Percentiles rank a stretch among this genome's conserved stretches.
phyloP scores from a whole-genome alignment of 2,797 vertebrate species.

The Odontamblyopus lacepedii region DNA sequence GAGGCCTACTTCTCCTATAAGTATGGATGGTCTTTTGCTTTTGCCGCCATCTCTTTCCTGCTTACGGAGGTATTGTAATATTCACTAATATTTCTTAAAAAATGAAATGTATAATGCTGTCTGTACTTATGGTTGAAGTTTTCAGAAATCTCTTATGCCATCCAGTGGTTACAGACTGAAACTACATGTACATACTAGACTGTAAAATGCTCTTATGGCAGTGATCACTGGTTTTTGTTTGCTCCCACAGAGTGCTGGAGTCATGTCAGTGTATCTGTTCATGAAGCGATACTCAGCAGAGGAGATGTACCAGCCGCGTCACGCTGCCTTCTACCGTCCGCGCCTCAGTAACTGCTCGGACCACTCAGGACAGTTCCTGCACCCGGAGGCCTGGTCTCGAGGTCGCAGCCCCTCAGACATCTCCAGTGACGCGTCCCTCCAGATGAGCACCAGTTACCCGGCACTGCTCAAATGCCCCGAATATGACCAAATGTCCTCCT shows the following conservation, averaged over 20 bases:
- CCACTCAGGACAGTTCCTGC: slow-evolving; percentile 89
- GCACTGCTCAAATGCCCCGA: slow-evolving; percentile 89
- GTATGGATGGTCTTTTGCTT: slow-evolving; percentile 91
- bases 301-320: slow-evolving; percentile 83
- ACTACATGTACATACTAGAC: slow-evolving; percentile 1
- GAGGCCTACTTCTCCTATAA: slow-evolving; percentile 88
- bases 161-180: slow-evolving; percentile 14
- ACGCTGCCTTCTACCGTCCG: slow-evolving; percentile 83
- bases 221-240: background rate
- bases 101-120: background rate
- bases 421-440: slow-evolving; percentile 87
- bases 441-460: slow-evolving; percentile 87
- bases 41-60: slow-evolving; percentile 89
- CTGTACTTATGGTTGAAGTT: background rate
- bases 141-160: slow-evolving; percentile 5
- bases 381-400: slow-evolving; percentile 85
- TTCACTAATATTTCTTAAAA: background rate
- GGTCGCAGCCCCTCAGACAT: slow-evolving; percentile 89
- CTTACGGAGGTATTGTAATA: slow-evolving; percentile 83
- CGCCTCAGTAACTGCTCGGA: slow-evolving; percentile 90
- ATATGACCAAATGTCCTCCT: slow-evolving; percentile 87
- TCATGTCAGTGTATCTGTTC: slow-evolving; percentile 92
- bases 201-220: background rate
- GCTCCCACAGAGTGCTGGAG: slow-evolving; percentile 81
- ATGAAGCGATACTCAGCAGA: slow-evolving; percentile 86